These are phyloP conservation scores for Lepilemur septentrionalis DNA, from an alignment of 2,797 vertebrate species.

Conservation along the genomic window DNA sequence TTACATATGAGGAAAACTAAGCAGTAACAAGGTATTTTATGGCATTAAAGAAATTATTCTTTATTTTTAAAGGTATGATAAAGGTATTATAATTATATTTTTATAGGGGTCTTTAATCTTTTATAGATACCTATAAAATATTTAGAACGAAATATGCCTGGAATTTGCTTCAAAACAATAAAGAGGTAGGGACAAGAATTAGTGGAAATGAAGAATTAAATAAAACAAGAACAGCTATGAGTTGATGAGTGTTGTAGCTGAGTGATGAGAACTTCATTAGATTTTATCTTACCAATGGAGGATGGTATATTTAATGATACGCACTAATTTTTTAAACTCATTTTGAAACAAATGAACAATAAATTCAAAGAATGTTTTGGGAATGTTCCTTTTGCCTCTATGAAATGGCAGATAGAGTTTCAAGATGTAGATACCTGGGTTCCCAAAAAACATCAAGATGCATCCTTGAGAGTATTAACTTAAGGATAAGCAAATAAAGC, in stretches of 20 bases:
- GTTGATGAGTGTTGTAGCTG: background rate
- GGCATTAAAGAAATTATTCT: background rate
- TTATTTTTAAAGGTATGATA: background rate
- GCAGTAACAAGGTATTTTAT: background rate
- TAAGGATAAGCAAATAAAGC: background rate
- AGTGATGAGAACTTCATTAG: background rate
- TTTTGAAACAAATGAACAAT: slow-evolving; percentile 17
- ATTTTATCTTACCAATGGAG: background rate
- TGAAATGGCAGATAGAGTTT: background rate
- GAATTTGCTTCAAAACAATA: slow-evolving; percentile 26
- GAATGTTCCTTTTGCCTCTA: background rate
- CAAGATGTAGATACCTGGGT: background rate
- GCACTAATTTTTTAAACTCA: background rate
- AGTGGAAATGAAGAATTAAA: background rate
- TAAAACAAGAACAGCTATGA: background rate
- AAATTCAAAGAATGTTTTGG: slow-evolving; percentile 27
- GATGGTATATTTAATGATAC: background rate
- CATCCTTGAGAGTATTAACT: background rate
- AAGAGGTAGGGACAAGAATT: background rate
- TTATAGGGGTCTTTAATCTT: background rate
- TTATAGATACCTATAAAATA: background rate
- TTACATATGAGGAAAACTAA: background rate
- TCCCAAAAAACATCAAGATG: slow-evolving; percentile 34
- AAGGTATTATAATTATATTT: background rate
- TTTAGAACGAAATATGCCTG: background rate